Percentiles rank a stretch among this genome's conserved stretches.
These are phyloP conservation scores for Malacoctenus gilli DNA, from an alignment of 2,797 vertebrate genomes.

Conservation along the genomic window DNA sequence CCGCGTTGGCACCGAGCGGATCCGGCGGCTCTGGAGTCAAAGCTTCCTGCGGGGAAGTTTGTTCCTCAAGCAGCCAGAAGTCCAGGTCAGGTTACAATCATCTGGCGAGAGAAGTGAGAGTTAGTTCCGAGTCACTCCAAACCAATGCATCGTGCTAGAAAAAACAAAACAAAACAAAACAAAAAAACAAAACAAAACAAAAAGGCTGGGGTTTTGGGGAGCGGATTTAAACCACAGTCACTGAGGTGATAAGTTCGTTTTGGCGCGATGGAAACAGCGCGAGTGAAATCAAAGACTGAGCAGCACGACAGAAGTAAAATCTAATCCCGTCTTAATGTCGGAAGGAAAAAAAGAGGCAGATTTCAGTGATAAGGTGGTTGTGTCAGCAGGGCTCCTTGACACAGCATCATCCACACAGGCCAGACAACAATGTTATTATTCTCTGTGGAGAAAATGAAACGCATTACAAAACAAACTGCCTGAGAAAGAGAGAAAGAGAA, in stretches of 20 bases:
- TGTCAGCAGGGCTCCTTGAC: slow-evolving; percentile 27
- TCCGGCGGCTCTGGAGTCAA: slow-evolving; percentile 41
- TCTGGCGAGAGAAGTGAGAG: slow-evolving; percentile 69
- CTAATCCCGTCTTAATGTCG: slow-evolving; percentile 13
- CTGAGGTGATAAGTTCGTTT: slow-evolving; percentile 13
- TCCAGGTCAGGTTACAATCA: slow-evolving; percentile 73
- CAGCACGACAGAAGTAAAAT: slow-evolving; percentile 13
- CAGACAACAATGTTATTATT: slow-evolving; percentile 30
- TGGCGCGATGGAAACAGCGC: slow-evolving; percentile 8
- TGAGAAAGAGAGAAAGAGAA: too few species aligned
- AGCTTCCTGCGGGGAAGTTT: slow-evolving; percentile 60
- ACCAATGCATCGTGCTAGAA: slow-evolving; percentile 47
- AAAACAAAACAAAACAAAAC: too few species aligned
- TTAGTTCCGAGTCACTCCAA: too few species aligned
- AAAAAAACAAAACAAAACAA: too few species aligned
- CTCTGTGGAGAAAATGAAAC: slow-evolving; percentile 30
- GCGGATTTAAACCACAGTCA: slow-evolving; percentile 13
- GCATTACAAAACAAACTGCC: slow-evolving; percentile 5
- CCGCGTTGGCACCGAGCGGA: slow-evolving; percentile 45
- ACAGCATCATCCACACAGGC: slow-evolving; percentile 6
- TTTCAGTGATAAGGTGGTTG: slow-evolving; percentile 36
- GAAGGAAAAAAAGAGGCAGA: slow-evolving; percentile 19
- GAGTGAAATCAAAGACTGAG: slow-evolving; percentile 18
- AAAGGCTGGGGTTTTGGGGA: background rate
- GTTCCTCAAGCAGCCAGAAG: slow-evolving; percentile 61